Evolutionary conservation across 2,113 vertebrate genomes (phyloP).

Genomic region (Pteruthius melanotis): DNA sequence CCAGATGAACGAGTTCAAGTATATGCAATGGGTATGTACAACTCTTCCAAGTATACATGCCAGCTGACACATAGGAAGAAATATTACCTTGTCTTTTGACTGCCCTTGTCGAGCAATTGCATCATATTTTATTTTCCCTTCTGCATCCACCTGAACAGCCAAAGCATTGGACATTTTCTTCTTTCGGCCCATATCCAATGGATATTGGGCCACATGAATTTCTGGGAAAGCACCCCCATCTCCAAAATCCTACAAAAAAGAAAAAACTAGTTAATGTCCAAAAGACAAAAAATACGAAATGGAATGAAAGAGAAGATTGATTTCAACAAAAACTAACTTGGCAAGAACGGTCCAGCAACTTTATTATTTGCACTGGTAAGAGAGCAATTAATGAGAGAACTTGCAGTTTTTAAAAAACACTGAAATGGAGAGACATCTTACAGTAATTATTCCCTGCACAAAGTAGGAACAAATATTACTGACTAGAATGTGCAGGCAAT

Average conservation of each 20-base stretch:
- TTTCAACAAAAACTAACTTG: neutral
- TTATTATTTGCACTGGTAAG: neutral
- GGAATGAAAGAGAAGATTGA: neutral
- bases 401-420: neutral
- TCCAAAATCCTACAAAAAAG: slow-evolving; percentile 86
- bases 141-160: slow-evolving; percentile 94
- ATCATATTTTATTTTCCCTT: slow-evolving; percentile 97
- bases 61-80: neutral
- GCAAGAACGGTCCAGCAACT: neutral
- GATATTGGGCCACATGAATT: slow-evolving; percentile 96
- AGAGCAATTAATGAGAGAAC: neutral
- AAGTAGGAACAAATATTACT: neutral
- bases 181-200: slow-evolving; percentile 95
- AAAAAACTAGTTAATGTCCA: neutral
- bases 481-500: neutral
- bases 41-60: neutral
- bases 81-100: slow-evolving; percentile 90
- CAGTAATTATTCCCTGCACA: neutral
- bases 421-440: neutral
- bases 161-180: slow-evolving; percentile 94
- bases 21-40: neutral
- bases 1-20: neutral
- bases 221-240: slow-evolving; percentile 98
- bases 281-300: neutral
- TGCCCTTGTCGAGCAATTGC: slow-evolving; percentile 95